A percentile compares a stretch with the other conserved stretches of the same genome.
These are phyloP conservation scores for Cyclura pinguis DNA, from an alignment of 2,797 vertebrate species.

Conservation along the genomic window DNA sequence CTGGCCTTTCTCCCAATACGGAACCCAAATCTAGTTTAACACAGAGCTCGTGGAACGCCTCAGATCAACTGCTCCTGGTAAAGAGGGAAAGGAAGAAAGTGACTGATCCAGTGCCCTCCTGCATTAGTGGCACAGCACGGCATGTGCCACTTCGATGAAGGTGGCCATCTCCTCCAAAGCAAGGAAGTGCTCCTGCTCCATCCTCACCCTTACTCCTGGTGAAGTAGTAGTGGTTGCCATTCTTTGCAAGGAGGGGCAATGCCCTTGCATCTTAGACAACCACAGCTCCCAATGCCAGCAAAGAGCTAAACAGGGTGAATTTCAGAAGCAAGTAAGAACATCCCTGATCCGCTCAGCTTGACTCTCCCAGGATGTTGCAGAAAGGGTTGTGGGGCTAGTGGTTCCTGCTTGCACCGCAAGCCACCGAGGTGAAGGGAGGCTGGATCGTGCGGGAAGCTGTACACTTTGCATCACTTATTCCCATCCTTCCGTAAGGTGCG, in stretches of 20 bases:
- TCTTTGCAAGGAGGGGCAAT: neutral
- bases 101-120: neutral
- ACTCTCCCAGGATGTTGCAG: neutral
- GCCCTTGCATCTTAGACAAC: neutral
- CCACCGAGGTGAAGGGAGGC: neutral
- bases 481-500: slow-evolving; percentile 40
- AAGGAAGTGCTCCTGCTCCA: neutral
- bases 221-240: neutral
- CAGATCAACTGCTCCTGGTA: slow-evolving; percentile 44
- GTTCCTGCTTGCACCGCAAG: neutral
- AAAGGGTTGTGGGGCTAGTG: neutral
- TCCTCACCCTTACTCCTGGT: no score
- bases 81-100: neutral
- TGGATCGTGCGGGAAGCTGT: neutral
- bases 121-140: neutral
- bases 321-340: neutral
- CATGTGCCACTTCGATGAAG: no score
- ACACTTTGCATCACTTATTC: neutral
- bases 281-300: neutral
- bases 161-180: neutral
- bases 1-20: no score
- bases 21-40: slow-evolving; percentile 48
- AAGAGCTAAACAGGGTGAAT: neutral
- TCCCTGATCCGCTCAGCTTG: neutral
- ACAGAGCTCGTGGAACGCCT: slow-evolving; percentile 49